These are phyloP conservation scores for Perithous albicinctus DNA, from an alignment of 2,888 invertebrate species.

Conservation along the genomic window DNA sequence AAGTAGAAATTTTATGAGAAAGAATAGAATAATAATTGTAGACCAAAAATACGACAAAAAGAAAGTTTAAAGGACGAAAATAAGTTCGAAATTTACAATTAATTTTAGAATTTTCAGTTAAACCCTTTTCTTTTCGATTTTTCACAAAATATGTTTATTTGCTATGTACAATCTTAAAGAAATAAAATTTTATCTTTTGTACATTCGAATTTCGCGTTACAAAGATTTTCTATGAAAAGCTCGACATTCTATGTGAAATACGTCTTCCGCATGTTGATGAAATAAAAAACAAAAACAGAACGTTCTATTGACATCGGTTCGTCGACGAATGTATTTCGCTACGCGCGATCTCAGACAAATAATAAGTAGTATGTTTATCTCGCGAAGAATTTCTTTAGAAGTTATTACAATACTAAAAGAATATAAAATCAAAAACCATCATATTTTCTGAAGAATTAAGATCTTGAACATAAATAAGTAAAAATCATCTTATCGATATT, in stretches of 20 bases:
- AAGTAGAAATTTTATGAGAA: not conserved
- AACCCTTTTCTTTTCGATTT: conserved; percentile 10
- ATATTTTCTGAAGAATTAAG: no score
- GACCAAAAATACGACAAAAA: not conserved
- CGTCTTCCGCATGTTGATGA: not conserved
- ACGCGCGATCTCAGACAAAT: not conserved
- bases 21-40: not conserved
- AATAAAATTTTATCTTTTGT: conserved; percentile 41
- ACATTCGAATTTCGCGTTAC: not conserved
- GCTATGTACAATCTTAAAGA: conserved; percentile 49
- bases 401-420: not conserved
- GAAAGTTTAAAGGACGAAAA: not conserved
- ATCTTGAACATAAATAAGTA: no score
- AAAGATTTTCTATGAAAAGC: not conserved
- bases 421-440: no score
- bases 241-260: not conserved
- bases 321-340: not conserved
- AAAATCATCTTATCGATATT: not conserved
- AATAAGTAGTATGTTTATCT: not conserved
- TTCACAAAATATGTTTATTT: conserved; percentile 40
- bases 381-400: no score
- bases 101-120: not conserved
- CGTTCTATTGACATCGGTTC: not conserved
- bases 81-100: not conserved
- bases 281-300: not conserved